Evolutionary conservation across 1,140 invertebrate genomes (phyloP), one percentile per base, ranked within the genome.

Genomic region (Caenorhabditis briggsae): DNA sequence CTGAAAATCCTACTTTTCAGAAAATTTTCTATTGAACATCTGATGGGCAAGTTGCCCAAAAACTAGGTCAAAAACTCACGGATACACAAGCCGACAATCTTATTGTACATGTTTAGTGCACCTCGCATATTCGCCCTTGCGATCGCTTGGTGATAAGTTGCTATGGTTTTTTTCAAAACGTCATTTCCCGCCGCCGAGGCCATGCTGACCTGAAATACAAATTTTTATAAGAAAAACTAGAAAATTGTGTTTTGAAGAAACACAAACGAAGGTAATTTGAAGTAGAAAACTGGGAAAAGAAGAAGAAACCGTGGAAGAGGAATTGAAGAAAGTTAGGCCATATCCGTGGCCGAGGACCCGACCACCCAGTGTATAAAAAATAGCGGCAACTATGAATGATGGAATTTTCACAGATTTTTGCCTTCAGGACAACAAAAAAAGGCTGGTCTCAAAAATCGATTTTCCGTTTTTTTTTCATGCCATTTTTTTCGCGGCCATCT

Each of bases 241-340:
- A 53, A 11, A 58, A 58, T n/a, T n/a, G 3, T 2, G 3, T 53
- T 53, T 53, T 53, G 16, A 14, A 53, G 16, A 53, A 53, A 2
- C 5, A 53, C 2, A 53, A 53, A 14, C 16, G 50, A 53, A 53
- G 50, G 12, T 16, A 53, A 53, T 53, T 53, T 53, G 50, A 11
- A 9, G 11, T 53, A 14, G 16, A 20, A n/a, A 14, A n/a, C 14
- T 58, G 20, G 56, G 8, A 64, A n/a, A 64, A 64, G 23, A 25
- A 9, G 23, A 8, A 33, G 23, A 9, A 41, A 16, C 59, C 25
- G 59, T 33, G 59, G 25, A 64, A 64, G 59, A 64, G 23, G 25
- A 58, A 65, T 5, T 59, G 65, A 16, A 46, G 65, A 74, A 74
- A 46, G 16, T 14, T 65, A 43, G 41, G 11, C 65, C 65, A 74